Evolutionary conservation across 2,797 vertebrate species (phyloP).

Genomic region (Potorous gilbertii): DNA sequence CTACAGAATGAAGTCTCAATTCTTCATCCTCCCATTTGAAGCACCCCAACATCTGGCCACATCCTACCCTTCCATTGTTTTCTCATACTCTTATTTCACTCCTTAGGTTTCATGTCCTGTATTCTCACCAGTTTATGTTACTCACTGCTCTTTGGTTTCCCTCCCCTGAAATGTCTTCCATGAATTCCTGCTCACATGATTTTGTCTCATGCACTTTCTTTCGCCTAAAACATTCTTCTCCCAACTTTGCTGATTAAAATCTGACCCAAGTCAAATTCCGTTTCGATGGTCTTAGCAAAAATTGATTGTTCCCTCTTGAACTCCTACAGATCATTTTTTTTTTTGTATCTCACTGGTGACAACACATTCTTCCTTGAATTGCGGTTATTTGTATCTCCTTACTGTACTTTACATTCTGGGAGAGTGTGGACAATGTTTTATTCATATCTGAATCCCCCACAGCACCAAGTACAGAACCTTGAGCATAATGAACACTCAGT

Average conservation of each 20-base stretch:
- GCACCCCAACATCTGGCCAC: not conserved
- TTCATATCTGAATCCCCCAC: not conserved
- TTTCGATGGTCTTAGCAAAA: not conserved
- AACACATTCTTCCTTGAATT: not conserved
- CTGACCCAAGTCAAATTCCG: not conserved
- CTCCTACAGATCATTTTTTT: not conserved
- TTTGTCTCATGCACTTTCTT: not conserved
- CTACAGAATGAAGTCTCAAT: not conserved
- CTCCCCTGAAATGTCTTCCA: constrained; percentile 39
- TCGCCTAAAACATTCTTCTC: not conserved
- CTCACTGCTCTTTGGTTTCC: not conserved
- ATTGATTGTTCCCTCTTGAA: not conserved
- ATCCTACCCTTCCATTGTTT: not conserved
- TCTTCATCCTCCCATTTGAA: not conserved
- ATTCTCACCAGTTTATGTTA: not conserved
- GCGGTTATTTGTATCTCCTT: not conserved
- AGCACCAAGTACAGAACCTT: not conserved
- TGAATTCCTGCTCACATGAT: constrained; percentile 51
- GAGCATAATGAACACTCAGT: not conserved
- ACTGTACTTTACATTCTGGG: not conserved
- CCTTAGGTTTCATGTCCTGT: not conserved
- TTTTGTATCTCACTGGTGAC: not conserved
- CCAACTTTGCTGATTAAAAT: not conserved
- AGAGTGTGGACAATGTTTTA: not conserved
- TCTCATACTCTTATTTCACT: not conserved